Percentiles rank a stretch among this genome's conserved stretches.
These are phyloP conservation scores for Sarcophaga caerulescens DNA, from an alignment of 2,888 invertebrate genomes.

Conservation along the genomic window DNA sequence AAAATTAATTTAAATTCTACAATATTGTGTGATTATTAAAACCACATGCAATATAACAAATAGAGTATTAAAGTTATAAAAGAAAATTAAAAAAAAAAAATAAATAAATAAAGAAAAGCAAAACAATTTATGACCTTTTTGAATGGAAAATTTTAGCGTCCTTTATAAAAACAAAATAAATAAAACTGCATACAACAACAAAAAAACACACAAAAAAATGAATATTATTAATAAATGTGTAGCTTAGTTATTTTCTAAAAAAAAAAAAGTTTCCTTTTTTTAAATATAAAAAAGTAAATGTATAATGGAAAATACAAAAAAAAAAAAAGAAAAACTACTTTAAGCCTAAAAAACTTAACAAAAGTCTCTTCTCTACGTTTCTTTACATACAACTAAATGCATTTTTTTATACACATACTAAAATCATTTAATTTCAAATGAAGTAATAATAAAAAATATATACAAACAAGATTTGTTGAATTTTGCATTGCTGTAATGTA, in stretches of 20 bases:
- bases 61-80: conserved; percentile 1
- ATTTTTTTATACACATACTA: too few relatives aligned
- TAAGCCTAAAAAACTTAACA: background rate
- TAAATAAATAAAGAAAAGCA: conserved; percentile 41
- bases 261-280: conserved; percentile 26
- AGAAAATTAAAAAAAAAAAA: conserved; percentile 23
- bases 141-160: conserved; percentile 69
- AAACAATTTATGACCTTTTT: conserved; percentile 66
- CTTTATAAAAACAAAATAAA: conserved; percentile 49
- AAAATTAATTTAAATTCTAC: conserved; percentile 16
- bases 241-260: conserved; percentile 54
- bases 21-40: conserved; percentile 16
- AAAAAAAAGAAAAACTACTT: background rate
- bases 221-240: conserved; percentile 46
- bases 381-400: too few relatives aligned
- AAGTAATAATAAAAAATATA: too few relatives aligned
- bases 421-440: too few relatives aligned
- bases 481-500: too few relatives aligned
- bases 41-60: conserved; percentile 11
- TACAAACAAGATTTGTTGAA: too few relatives aligned
- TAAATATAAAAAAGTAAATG: background rate
- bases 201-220: background rate
- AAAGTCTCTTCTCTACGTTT: conserved; percentile 7
- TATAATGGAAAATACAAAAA: background rate
- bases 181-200: conserved; percentile 38